These are phyloP conservation scores for Acipenser ruthenus DNA, from an alignment of 2,797 vertebrate species.

Conservation along the genomic window DNA sequence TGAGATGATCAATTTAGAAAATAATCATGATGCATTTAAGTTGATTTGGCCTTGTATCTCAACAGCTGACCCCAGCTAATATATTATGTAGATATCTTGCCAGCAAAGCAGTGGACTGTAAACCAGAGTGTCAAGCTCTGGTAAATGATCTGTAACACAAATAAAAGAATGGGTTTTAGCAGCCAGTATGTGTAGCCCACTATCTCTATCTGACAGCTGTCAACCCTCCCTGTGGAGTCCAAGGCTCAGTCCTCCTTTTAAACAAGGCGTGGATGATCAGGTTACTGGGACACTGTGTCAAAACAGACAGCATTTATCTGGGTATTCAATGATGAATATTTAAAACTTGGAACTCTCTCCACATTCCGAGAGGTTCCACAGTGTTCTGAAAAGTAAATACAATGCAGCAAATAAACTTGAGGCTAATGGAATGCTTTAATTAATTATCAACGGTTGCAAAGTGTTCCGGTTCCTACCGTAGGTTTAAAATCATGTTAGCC, in stretches of 20 bases:
- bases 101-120: constrained; percentile 64
- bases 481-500: too few species aligned
- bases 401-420: too few species aligned
- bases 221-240: constrained; percentile 60
- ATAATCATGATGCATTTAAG: constrained; percentile 49
- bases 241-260: constrained; percentile 63
- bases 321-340: constrained; percentile 26
- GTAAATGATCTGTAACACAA: constrained; percentile 66
- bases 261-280: constrained; percentile 63
- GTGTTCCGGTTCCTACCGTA: too few species aligned
- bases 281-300: constrained; percentile 65
- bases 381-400: too few species aligned
- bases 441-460: too few species aligned
- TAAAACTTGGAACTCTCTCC: neutral
- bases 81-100: constrained; percentile 67
- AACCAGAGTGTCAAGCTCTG: constrained; percentile 66
- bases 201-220: constrained; percentile 77
- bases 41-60: constrained; percentile 52
- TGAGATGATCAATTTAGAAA: constrained; percentile 42
- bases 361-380: neutral
- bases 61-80: constrained; percentile 69
- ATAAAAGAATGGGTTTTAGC: constrained; percentile 75
- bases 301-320: constrained; percentile 46
- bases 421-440: too few species aligned
- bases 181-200: constrained; percentile 63